Evolutionary conservation across 2,113 vertebrate genomes (phyloP).

Genomic region (Bos indicus): DNA sequence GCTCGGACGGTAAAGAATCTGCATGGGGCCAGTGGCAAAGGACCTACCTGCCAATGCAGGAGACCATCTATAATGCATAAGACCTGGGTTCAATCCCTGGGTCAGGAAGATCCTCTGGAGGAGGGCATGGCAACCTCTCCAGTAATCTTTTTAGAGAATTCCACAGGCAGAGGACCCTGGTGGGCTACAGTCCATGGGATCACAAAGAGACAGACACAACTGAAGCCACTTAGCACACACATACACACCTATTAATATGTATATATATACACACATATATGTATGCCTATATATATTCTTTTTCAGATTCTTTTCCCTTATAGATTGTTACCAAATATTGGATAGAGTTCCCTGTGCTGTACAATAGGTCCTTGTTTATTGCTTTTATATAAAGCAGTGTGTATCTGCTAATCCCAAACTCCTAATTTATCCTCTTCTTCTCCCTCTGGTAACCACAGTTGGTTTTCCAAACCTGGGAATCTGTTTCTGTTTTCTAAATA

Average conservation of each 20-base stretch:
- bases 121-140: not conserved
- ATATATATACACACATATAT: fast-evolving
- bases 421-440: not conserved
- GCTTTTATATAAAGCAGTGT: not conserved
- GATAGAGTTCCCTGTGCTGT: not conserved
- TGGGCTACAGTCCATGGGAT: not conserved
- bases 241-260: not conserved
- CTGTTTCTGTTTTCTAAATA: not conserved
- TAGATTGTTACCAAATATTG: not conserved
- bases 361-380: not conserved
- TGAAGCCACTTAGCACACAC: not conserved
- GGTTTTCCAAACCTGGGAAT: not conserved
- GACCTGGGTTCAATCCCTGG: not conserved
- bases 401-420: not conserved
- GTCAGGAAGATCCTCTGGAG: not conserved
- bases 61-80: not conserved
- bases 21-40: fast-evolving
- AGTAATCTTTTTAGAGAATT: not conserved
- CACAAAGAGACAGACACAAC: fast-evolving
- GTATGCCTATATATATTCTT: not conserved
- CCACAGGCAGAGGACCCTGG: not conserved
- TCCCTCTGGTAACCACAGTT: not conserved
- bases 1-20: not conserved
- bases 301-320: not conserved
- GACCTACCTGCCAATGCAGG: not conserved